Evolutionary conservation across 2,113 vertebrate genomes (phyloP).

Genomic region (Labeo rohita): DNA sequence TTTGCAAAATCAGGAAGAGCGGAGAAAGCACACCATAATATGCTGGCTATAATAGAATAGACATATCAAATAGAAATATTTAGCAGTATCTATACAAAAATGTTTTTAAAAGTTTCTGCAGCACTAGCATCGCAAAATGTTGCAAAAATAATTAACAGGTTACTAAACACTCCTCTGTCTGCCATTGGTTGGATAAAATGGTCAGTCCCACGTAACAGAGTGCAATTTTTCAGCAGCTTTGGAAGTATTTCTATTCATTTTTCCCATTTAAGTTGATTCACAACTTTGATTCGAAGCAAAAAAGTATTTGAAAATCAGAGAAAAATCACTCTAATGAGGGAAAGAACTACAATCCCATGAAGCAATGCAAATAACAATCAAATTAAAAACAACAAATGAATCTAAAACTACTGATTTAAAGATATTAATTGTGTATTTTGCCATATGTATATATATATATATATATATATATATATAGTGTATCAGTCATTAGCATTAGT

Average conservation of each 20-base stretch:
- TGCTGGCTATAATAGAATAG: background rate
- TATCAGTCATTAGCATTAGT: too few relatives aligned
- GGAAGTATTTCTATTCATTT: background rate
- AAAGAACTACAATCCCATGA: slow-evolving; percentile 7
- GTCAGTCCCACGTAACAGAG: background rate
- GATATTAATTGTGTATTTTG: background rate
- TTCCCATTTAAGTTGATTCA: background rate
- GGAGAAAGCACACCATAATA: background rate
- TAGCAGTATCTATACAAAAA: background rate
- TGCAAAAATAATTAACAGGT: background rate
- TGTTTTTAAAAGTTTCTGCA: background rate
- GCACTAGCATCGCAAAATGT: background rate
- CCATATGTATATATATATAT: background rate
- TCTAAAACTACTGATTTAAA: background rate
- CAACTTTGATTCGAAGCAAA: background rate
- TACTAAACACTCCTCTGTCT: background rate
- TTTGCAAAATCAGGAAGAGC: background rate
- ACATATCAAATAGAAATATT: background rate
- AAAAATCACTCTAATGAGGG: background rate
- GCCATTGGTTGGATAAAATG: background rate
- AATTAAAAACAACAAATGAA: background rate
- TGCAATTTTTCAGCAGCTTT: background rate
- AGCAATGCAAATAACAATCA: background rate
- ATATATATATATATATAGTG: background rate
- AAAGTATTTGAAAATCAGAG: background rate